Evolutionary conservation across 2,888 invertebrate species (phyloP), one percentile per base, ranked within the genome.

Genomic region (Digitonthophagus gazella): DNA sequence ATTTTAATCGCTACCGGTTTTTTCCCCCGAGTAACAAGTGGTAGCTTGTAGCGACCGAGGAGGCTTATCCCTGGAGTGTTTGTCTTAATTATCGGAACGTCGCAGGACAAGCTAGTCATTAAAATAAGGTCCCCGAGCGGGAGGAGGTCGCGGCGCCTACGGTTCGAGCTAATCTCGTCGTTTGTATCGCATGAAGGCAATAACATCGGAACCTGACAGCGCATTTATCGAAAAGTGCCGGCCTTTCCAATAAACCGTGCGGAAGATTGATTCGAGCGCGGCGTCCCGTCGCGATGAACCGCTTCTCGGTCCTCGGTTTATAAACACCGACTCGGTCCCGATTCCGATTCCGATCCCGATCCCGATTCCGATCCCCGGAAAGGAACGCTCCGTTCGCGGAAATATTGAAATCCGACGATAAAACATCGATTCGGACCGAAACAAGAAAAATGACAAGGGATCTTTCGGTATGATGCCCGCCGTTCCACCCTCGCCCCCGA

Each of bases 11-110:
- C 28, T 44, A 44, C 28, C 28, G 28, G 28, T 44, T 44, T 44
- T 44, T 44, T 44, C 20, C 22, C 58, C 20, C 57, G 22, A 66
- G 20, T 66, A 14, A 57, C 58, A 58, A 66, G 58, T 66, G 57
- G 15, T 28, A 66, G 61, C 20, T 18, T 18, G 15, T 55, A 66
- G 57, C 65, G 20, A 20, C 22, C 56, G 15, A 58, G 28, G 22
- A 70, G 67, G 69, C 69, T 61, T 65, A 72, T 76, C 82, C 82
- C 83, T 80, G 76, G 82, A 80, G 82, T 82, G 81, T 83, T 82
- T 82, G 81, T 83, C 83, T 83, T 83, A 83, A 83, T 83, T 83
- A 83, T 82, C 81, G 80, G 78, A 79, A 76, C 75, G 77, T 79
- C 78, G 76, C 77, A 80, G 81, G 82, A 82, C 82, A 82, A 81